Evolutionary conservation across 1,140 invertebrate genomes (phyloP).

Genomic region (Lucilia cuprina): DNA sequence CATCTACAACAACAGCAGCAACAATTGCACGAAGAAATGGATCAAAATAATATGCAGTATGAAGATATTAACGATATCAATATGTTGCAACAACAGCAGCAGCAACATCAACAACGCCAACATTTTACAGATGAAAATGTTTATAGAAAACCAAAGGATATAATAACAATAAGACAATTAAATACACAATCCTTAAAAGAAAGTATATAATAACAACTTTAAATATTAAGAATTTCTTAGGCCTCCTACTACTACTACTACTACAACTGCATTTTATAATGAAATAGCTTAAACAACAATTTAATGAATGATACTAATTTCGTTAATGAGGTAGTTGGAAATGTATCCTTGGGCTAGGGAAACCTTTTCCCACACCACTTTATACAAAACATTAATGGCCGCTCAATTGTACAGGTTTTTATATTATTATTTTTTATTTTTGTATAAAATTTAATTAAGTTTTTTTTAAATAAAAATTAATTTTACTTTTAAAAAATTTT

Average conservation of each 20-base stretch:
- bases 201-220: slow-evolving; percentile 7
- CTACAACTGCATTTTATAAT: neutral
- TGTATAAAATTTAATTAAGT: no score
- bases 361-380: no score
- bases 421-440: no score
- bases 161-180: slow-evolving; percentile 59
- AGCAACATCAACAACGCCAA: slow-evolving; percentile 28
- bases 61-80: slow-evolving; percentile 13
- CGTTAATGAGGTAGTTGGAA: no score
- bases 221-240: neutral
- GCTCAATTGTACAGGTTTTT: no score
- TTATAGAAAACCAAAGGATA: slow-evolving; percentile 53
- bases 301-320: no score
- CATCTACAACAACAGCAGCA: slow-evolving; percentile 40
- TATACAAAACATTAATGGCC: no score
- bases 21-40: slow-evolving; percentile 31
- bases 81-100: slow-evolving; percentile 38
- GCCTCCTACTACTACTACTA: neutral
- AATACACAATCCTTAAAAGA: slow-evolving; percentile 36
- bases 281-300: no score
- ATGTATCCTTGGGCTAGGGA: no score
- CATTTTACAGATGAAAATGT: neutral
- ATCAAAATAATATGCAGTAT: slow-evolving; percentile 30
- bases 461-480: no score
- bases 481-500: no score